Evolutionary conservation across 2,888 invertebrate genomes (phyloP), one percentile per base, ranked within the genome.

Genomic region (Harmothoe impar): DNA sequence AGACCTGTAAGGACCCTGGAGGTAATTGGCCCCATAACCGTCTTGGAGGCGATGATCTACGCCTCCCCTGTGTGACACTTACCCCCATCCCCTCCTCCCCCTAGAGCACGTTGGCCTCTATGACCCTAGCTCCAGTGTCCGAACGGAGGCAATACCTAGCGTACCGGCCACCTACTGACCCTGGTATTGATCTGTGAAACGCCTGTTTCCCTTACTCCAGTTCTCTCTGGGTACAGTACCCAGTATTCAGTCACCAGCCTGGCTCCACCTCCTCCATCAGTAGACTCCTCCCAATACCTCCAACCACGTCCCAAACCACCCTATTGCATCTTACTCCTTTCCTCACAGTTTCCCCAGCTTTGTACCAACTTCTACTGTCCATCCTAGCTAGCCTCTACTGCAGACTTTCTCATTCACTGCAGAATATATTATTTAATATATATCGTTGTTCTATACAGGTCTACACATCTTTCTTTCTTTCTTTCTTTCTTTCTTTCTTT

Each of bases 11-110:
- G 29, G 72, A 5, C 72, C 15, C 15, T 15, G 15, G 15, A 15
- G 72, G 31, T 72, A 72, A 72, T 72, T 72, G 72, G 29, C 31
- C 31, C 29, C 72, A 72, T 72, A 72, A 29, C 72, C 31, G 72
- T 29, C 72, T 72, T 29, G 15, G 25, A 17, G 31, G 29, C 62
- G 29, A 29, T 72, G 72, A 72, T 72, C 72, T 72, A 72, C 5
- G 72, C 29, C 72, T 72, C 72, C 29, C 62, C n/a, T 20, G 62
- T n/a, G 62, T 62, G 62, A 62, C 62, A 62, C 62, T 20, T n/a
- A 20, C 12, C 62, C 62, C 62, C n/a, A 5, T 12, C 15, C 62
- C n/a, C 62, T 62, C 23, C 62, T n/a, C 1, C 62, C 54, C 62
- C 20, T n/a, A 20, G 62, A n/a, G 62, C n/a, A n/a, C 23, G n/a